These are phyloP conservation scores for Synergus umbraculus DNA, from an alignment of 2,888 invertebrate genomes.

Conservation along the genomic window DNA sequence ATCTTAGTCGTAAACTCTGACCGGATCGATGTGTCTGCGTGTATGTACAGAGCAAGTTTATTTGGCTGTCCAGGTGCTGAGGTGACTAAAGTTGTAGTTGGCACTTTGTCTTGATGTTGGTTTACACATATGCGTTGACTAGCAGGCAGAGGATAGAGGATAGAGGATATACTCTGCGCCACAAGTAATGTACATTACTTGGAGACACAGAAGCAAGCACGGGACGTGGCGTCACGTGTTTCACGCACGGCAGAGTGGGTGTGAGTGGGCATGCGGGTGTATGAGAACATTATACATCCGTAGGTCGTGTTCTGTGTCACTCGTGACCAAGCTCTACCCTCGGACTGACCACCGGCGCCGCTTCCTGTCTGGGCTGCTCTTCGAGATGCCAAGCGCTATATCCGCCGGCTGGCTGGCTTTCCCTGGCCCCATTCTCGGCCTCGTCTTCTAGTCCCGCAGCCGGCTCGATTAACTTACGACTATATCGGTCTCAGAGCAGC, in stretches of 20 bases:
- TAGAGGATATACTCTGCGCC: not conserved
- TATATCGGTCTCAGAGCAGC: slow-evolving; percentile 7
- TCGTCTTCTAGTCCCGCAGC: slow-evolving; percentile 30
- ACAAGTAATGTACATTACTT: slow-evolving; percentile 38
- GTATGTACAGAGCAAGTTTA: not conserved
- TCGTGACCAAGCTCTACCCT: slow-evolving; percentile 38
- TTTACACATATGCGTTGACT: slow-evolving; percentile 11
- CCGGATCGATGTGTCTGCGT: slow-evolving; percentile 1
- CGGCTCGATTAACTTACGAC: slow-evolving; percentile 40
- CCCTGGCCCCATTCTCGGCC: slow-evolving; percentile 23
- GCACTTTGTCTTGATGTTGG: not conserved
- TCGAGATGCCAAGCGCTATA: slow-evolving; percentile 27
- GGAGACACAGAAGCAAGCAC: slow-evolving; percentile 5
- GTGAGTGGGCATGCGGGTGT: slow-evolving; percentile 17
- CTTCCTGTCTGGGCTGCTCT: slow-evolving; percentile 34
- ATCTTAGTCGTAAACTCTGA: slow-evolving; percentile 5
- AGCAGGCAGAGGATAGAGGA: slow-evolving; percentile 2
- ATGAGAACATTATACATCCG: slow-evolving; percentile 26
- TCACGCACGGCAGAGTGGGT: slow-evolving; percentile 3
- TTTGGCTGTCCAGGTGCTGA: slow-evolving; percentile 22
- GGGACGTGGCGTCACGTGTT: slow-evolving; percentile 11
- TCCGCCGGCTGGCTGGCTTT: slow-evolving; percentile 33
- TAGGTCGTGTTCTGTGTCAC: slow-evolving; percentile 29
- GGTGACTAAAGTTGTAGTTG: not conserved
- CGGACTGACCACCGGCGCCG: slow-evolving; percentile 36